These are phyloP conservation scores for Chaitophorus viminalis DNA, from an alignment of 2,888 invertebrate species.

Conservation along the genomic window DNA sequence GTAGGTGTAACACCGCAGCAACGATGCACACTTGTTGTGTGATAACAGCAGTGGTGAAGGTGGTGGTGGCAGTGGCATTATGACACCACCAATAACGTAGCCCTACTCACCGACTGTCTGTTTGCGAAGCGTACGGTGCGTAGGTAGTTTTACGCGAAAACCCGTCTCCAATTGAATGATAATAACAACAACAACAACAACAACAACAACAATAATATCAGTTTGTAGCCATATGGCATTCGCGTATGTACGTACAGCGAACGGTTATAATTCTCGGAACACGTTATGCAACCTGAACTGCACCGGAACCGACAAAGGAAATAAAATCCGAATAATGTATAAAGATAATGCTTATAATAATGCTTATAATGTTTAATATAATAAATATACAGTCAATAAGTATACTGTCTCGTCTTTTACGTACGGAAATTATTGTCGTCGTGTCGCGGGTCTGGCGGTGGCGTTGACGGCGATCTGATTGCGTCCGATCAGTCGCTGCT, in stretches of 20 bases:
- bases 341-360: too few species aligned
- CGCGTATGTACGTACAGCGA: not conserved
- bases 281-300: too few species aligned
- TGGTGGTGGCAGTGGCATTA: not conserved
- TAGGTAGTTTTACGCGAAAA: too few species aligned
- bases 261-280: too few species aligned
- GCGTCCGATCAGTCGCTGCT: not conserved
- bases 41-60: not conserved
- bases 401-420: not conserved
- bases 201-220: too few species aligned
- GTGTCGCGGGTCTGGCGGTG: not conserved
- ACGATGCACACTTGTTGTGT: constrained; percentile 1
- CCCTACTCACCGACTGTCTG: not conserved
- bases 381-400: too few species aligned
- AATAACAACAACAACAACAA: too few species aligned
- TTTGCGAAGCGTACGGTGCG: not conserved
- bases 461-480: not conserved
- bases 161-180: too few species aligned
- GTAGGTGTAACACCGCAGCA: too few species aligned
- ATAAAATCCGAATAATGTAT: too few species aligned
- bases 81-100: not conserved
- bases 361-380: too few species aligned
- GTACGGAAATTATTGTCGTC: not conserved
- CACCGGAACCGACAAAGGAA: too few species aligned
- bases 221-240: not conserved